Evolutionary conservation across 2,888 invertebrate genomes (phyloP).

Genomic region (Drosophila parthenogenetica): DNA sequence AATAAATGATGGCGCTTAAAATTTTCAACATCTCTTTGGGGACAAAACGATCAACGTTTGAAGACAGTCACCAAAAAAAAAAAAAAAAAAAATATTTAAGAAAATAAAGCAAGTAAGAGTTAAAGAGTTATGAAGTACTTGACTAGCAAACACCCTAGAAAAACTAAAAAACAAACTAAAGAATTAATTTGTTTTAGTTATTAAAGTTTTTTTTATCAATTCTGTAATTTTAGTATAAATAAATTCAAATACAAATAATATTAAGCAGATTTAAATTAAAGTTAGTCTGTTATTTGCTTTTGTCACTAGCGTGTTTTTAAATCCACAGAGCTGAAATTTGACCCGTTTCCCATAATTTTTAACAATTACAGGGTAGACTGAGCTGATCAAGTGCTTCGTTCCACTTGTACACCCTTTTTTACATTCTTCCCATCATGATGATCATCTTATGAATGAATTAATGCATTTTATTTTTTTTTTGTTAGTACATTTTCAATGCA

Average conservation of each 20-base stretch:
- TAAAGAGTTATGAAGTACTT: background rate
- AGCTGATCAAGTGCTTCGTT: constrained; percentile 64
- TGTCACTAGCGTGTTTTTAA: no score
- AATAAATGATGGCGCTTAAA: constrained; percentile 85
- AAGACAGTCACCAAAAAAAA: constrained; percentile 48
- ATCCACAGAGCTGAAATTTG: no score
- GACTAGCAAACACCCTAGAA: background rate
- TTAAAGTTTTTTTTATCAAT: no score
- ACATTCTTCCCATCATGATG: constrained; percentile 13
- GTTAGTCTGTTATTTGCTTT: no score
- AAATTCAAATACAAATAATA: no score
- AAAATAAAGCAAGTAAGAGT: constrained; percentile 9
- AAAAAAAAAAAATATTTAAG: constrained; percentile 28
- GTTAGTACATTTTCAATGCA: constrained; percentile 61
- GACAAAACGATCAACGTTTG: constrained; percentile 72
- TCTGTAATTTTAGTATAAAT: no score
- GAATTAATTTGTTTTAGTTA: no score
- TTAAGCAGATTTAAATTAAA: no score
- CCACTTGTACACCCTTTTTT: constrained; percentile 3
- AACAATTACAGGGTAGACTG: background rate
- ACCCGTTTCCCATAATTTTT: background rate
- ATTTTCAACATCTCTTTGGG: constrained; percentile 78
- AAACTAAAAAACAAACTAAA: background rate
- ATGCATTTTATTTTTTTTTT: constrained; percentile 56
- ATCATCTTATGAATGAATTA: constrained; percentile 74